These are phyloP conservation scores for Schrankia costaestrigalis DNA, from an alignment of 2,888 invertebrate genomes.

Conservation along the genomic window DNA sequence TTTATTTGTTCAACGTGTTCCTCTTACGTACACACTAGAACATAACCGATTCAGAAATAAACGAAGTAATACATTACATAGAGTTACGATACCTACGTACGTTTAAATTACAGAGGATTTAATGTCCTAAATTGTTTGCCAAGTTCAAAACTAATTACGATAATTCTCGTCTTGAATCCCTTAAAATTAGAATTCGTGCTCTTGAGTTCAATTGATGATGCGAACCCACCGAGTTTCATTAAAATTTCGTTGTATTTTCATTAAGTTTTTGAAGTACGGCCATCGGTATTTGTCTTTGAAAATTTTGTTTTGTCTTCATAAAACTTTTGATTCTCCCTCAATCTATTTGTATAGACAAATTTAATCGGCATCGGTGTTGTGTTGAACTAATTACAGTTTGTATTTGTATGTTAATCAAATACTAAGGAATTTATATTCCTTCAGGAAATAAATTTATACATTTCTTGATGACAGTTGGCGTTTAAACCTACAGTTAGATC, in stretches of 20 bases:
- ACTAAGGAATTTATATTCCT: too few relatives aligned
- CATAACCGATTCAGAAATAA: slow-evolving; percentile 34
- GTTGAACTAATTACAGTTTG: too few relatives aligned
- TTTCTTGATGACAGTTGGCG: too few relatives aligned
- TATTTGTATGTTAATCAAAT: too few relatives aligned
- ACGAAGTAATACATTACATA: slow-evolving; percentile 9
- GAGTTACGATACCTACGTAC: slow-evolving; percentile 9
- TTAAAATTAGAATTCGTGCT: slow-evolving; percentile 30
- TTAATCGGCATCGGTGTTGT: too few relatives aligned
- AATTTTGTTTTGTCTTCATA: slow-evolving; percentile 18
- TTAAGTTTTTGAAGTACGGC: slow-evolving; percentile 20
- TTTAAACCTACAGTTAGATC: too few relatives aligned
- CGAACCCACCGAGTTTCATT: slow-evolving; percentile 21
- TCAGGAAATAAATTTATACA: too few relatives aligned
- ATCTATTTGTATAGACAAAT: too few relatives aligned
- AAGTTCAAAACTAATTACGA: slow-evolving; percentile 26
- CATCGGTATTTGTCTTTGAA: slow-evolving; percentile 17
- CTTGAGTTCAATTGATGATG: slow-evolving; percentile 23
- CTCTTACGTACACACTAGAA: slow-evolving; percentile 31
- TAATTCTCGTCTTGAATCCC: slow-evolving; percentile 23
- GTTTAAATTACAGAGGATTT: slow-evolving; percentile 16
- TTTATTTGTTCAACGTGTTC: slow-evolving; percentile 58
- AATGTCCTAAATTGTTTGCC: slow-evolving; percentile 20
- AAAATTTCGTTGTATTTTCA: slow-evolving; percentile 21
- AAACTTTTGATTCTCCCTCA: too few relatives aligned